Conservation (phyloP, 2,888 invertebrate genomes). For the Clistopyga incitator region DNA sequence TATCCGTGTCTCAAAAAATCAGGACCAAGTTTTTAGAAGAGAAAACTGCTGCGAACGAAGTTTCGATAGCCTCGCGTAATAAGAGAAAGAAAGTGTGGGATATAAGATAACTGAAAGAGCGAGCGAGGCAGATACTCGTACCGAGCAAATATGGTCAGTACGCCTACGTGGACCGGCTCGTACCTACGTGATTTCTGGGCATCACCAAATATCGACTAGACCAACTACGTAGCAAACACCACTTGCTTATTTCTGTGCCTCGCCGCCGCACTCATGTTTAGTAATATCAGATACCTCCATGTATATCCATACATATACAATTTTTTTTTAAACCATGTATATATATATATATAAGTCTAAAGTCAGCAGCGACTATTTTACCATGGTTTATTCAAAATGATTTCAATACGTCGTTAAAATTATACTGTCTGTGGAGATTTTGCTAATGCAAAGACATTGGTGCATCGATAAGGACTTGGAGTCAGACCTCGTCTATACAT, state of each 20-base stretch:
- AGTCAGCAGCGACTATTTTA: background rate
- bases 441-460: too few relatives aligned
- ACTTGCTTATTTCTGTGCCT: constrained; percentile 53
- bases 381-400: constrained; percentile 17
- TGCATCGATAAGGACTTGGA: too few relatives aligned
- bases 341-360: background rate
- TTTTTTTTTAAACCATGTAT: too few relatives aligned
- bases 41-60: constrained; percentile 2
- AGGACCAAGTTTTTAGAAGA: background rate
- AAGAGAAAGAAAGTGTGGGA: constrained; percentile 39
- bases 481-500: too few relatives aligned
- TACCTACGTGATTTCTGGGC: constrained; percentile 72
- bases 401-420: background rate
- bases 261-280: constrained; percentile 51
- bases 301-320: background rate
- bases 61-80: background rate
- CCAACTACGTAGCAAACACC: constrained; percentile 61
- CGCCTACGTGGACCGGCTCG: constrained; percentile 77
- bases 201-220: constrained; percentile 82
- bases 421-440: background rate
- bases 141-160: constrained; percentile 75
- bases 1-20: too few relatives aligned
- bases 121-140: constrained; percentile 54
- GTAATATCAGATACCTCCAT: constrained; percentile 43
- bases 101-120: constrained; percentile 30